These are phyloP conservation scores for Spodoptera litura DNA, from an alignment of 1,140 invertebrate genomes.

Conservation along the genomic window DNA sequence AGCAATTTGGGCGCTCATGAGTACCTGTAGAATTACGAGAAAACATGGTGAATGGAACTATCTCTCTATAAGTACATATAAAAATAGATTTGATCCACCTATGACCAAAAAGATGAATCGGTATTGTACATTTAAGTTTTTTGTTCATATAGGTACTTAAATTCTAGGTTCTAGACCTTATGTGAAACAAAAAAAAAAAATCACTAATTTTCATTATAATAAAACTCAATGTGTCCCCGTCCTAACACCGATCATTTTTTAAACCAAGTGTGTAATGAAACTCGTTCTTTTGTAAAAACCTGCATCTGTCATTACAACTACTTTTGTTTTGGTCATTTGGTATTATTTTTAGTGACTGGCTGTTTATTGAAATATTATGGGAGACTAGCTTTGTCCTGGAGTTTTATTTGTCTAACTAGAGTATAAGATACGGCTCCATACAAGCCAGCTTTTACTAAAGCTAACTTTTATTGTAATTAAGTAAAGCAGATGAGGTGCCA, in stretches of 20 bases:
- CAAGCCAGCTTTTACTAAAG: too few relatives aligned
- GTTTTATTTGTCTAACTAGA: too few relatives aligned
- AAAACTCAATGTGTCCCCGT: not conserved
- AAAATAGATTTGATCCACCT: not conserved
- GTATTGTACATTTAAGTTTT: too few relatives aligned
- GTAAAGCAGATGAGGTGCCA: too few relatives aligned
- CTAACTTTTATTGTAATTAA: too few relatives aligned
- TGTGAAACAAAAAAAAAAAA: too few relatives aligned
- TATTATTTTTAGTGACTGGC: constrained; percentile 20
- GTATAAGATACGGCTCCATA: too few relatives aligned
- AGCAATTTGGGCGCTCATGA: constrained; percentile 6
- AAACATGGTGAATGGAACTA: not conserved
- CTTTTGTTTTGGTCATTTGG: constrained; percentile 18
- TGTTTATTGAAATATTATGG: constrained; percentile 12
- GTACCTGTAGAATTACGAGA: constrained; percentile 1
- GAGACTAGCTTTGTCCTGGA: not conserved
- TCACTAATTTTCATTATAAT: not conserved
- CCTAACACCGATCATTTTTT: constrained; percentile 6
- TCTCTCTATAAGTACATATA: too few relatives aligned
- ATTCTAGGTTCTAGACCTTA: too few relatives aligned
- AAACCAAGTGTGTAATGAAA: constrained; percentile 16
- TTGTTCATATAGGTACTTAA: too few relatives aligned
- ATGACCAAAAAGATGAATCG: too few relatives aligned
- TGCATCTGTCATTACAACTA: constrained; percentile 8
- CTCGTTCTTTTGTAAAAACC: constrained; percentile 17